Conservation (phyloP, 2,797 vertebrate species). For the Cirrhinus molitorella region DNA sequence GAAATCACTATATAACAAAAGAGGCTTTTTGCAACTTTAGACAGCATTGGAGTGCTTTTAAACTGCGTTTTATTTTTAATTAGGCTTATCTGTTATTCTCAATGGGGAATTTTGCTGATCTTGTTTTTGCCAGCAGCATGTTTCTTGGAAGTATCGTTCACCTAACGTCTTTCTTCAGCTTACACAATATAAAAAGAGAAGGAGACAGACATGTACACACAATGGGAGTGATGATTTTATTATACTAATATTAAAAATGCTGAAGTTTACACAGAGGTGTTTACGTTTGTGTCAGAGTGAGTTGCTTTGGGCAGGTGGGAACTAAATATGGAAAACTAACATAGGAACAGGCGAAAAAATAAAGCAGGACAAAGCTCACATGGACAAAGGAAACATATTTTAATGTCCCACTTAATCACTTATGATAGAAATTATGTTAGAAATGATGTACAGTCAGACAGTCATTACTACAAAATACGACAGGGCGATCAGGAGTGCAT, state of each 20-base stretch:
- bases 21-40: slow-evolving; percentile 11
- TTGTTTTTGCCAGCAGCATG: slow-evolving; percentile 28
- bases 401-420: neutral
- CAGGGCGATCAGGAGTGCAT: neutral
- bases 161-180: slow-evolving; percentile 31
- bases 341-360: slow-evolving; percentile 12
- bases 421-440: neutral
- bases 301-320: slow-evolving; percentile 37
- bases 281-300: slow-evolving; percentile 10
- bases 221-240: slow-evolving; percentile 15
- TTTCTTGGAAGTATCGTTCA: slow-evolving; percentile 23
- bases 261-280: slow-evolving; percentile 34
- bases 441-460: neutral
- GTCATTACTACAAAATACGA: neutral
- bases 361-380: slow-evolving; percentile 1
- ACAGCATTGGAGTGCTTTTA: neutral
- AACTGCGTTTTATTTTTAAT: slow-evolving; percentile 22
- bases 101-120: slow-evolving; percentile 25
- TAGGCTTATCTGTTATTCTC: slow-evolving; percentile 13
- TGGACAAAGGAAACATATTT: slow-evolving; percentile 14
- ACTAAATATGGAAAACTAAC: slow-evolving; percentile 43
- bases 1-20: slow-evolving; percentile 2
- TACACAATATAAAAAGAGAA: neutral
- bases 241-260: slow-evolving; percentile 21
- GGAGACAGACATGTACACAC: neutral